Percentiles rank a stretch among this genome's conserved stretches.
These are phyloP conservation scores for Electrophaes corylata DNA, from an alignment of 2,888 invertebrate genomes.

Conservation along the genomic window DNA sequence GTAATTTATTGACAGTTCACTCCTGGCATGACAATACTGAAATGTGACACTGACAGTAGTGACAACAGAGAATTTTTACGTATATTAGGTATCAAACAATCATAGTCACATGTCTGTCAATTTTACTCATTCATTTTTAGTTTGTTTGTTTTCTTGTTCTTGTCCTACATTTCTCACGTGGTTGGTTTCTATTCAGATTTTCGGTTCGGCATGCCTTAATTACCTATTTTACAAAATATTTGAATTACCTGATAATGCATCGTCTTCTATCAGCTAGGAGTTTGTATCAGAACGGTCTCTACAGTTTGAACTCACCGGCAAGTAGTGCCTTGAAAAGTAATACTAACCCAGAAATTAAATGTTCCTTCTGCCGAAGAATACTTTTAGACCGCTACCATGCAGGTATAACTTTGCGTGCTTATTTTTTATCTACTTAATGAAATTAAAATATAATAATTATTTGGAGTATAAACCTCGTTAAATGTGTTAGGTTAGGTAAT, in stretches of 20 bases:
- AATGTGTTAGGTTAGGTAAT: slow-evolving; percentile 50
- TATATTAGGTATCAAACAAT: too few species aligned
- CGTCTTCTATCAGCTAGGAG: slow-evolving; percentile 71
- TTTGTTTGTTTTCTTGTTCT: slow-evolving; percentile 26
- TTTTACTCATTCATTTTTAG: slow-evolving; percentile 10
- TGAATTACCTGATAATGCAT: slow-evolving; percentile 67
- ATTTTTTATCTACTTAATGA: neutral
- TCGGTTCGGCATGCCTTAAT: slow-evolving; percentile 57
- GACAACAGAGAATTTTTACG: too few species aligned
- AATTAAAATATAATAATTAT: neutral
- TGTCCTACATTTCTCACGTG: slow-evolving; percentile 64
- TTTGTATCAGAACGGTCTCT: slow-evolving; percentile 70
- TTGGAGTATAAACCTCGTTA: neutral
- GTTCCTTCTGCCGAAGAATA: slow-evolving; percentile 73
- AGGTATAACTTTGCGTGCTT: slow-evolving; percentile 52
- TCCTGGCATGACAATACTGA: too few species aligned
- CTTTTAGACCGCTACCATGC: slow-evolving; percentile 60
- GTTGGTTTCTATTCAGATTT: slow-evolving; percentile 61
- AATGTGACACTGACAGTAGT: too few species aligned
- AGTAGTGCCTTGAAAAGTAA: slow-evolving; percentile 53
- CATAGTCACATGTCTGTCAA: too few species aligned
- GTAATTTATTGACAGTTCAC: too few species aligned
- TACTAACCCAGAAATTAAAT: slow-evolving; percentile 65
- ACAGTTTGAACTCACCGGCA: slow-evolving; percentile 56
- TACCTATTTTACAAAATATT: slow-evolving; percentile 46